Percentiles rank a stretch among this genome's conserved stretches.
Evolutionary conservation across 2,113 vertebrate genomes (phyloP).

Genomic region (Rhinolophus sinicus): DNA sequence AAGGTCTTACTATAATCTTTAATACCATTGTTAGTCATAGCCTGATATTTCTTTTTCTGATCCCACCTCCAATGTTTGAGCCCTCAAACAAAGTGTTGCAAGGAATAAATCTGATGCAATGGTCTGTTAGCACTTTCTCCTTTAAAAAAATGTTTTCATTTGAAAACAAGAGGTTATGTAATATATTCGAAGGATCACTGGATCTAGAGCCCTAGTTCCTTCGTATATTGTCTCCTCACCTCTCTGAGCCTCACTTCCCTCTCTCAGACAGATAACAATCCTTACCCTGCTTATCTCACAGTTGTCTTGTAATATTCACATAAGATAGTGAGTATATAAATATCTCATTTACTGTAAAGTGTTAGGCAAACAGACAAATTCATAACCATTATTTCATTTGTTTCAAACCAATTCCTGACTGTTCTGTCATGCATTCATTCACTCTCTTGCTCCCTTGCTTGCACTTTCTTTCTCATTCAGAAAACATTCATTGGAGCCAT

Average conservation of each 20-base stretch:
- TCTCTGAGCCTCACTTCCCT: neutral
- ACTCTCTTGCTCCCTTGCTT: neutral
- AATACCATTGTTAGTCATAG: neutral
- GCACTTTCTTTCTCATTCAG: neutral
- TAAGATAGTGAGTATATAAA: neutral
- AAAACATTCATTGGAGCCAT: neutral
- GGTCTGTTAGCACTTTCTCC: neutral
- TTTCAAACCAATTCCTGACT: conserved; percentile 20
- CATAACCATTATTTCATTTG: neutral
- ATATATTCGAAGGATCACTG: neutral
- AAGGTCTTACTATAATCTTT: conserved; percentile 46
- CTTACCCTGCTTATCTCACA: neutral
- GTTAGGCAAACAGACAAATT: neutral
- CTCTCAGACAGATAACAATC: neutral
- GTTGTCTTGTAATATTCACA: neutral
- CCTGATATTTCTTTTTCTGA: conserved; percentile 5
- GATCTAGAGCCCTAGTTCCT: neutral
- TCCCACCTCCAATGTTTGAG: neutral
- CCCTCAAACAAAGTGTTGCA: neutral
- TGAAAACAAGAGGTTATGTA: neutral
- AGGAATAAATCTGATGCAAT: neutral
- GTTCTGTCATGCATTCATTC: neutral
- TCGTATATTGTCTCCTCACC: neutral
- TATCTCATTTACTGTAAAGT: neutral
- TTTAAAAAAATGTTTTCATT: conserved; percentile 13